Base-by-base conservation (phyloP, 2,797 vertebrate genomes). In the Periparus ater region DNA sequence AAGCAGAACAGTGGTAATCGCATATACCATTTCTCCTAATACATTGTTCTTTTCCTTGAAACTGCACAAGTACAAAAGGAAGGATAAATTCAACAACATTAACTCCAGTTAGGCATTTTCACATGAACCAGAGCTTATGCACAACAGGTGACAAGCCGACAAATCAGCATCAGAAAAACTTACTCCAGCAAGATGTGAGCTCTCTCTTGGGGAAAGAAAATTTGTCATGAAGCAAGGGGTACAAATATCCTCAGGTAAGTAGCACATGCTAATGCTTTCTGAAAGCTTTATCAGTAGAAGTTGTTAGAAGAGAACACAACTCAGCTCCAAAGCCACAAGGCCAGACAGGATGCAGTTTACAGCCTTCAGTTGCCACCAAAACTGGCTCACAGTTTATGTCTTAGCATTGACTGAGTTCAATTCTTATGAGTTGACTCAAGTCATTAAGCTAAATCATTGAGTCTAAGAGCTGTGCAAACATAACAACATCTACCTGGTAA, bases 1-100 rank as follows among this genome's bases (percentile, higher is more conserved):
- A 97, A 97, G 96, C 94, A 96, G 90, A 96, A 95, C 75, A 88
- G 88, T 53, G 85, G 82, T 95, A 89, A 96, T 96, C 16, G 1
- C 42, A 58, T 67, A 50, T 51, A 70, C 40, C 38, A 29, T 65
- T 88, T 92, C 79, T 83, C 58, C 57, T 84, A 85, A 76, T 80
- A 85, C 73, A 89, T 26, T 62, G n/a, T 42, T 83, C 57, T 90
- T 89, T 90, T 89, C 44, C 73, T 72, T 74, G 36, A 84, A 87
- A 91, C 45, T 89, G 91, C 76, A 83, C 4, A 5, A 61, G 81
- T 92, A 81, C 53, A 93, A 91, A 36, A 89, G 40, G 10, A 23
- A 91, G 45, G 81, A 93, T 76, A 88, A 94, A 63, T 81, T 95
- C 79, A 96, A 95, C 73, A 94, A 92, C 48, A 75, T 54, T 88